phyloP scores from a whole-genome alignment of 2,888 invertebrate species.

The Protonemura montana region DNA sequence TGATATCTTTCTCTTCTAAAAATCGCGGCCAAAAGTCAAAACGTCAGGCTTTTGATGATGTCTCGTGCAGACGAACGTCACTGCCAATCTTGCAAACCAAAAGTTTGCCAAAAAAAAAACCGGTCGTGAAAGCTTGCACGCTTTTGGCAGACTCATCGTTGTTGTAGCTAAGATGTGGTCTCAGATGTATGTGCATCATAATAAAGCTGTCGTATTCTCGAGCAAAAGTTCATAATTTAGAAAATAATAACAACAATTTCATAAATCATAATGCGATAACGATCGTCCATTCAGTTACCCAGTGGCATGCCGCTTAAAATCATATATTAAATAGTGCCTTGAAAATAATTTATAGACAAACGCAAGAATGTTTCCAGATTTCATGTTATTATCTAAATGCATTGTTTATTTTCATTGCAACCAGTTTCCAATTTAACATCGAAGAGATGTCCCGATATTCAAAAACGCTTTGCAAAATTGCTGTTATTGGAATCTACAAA shows the following conservation, averaged over 20 bases:
- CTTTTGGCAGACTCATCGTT: background rate
- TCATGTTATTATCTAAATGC: background rate
- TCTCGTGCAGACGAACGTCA: background rate
- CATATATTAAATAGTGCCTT: background rate
- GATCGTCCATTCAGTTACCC: background rate
- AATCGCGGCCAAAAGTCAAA: background rate
- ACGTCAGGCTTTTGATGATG: background rate
- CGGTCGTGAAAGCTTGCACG: background rate
- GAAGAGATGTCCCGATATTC: background rate
- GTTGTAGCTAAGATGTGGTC: background rate
- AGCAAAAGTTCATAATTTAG: background rate
- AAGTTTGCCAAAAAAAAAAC: background rate
- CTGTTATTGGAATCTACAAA: background rate
- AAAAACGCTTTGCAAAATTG: background rate
- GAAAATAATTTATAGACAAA: background rate
- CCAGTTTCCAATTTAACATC: background rate
- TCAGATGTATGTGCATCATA: background rate
- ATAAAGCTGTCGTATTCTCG: background rate
- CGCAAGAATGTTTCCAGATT: background rate
- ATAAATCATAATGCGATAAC: background rate
- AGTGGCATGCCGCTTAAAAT: background rate
- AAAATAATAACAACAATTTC: constrained; percentile 4
- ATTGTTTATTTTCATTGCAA: background rate
- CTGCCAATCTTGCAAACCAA: background rate
- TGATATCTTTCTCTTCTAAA: background rate